Percentiles rank a stretch among this genome's conserved stretches.
Conservation (phyloP, 2,797 vertebrate species). For the Sternotherus odoratus region DNA sequence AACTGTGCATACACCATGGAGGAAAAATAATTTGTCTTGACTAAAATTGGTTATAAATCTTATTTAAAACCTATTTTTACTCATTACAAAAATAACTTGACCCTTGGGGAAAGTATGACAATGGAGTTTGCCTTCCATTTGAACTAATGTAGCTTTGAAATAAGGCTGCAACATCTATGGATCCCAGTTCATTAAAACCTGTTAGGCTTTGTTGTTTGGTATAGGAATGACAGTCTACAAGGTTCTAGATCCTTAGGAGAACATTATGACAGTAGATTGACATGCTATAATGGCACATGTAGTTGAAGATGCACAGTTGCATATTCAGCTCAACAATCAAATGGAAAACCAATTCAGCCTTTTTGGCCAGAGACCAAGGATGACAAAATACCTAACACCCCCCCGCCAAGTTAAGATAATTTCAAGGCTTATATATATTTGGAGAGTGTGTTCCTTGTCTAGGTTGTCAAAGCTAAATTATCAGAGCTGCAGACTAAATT, state of each 20-base stretch:
- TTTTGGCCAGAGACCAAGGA: background rate
- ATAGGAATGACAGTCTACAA: background rate
- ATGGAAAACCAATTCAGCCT: background rate
- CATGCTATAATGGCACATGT: background rate
- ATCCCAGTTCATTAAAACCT: background rate
- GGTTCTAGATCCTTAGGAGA: background rate
- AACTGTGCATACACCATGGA: background rate
- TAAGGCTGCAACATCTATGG: background rate
- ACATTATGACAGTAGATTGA: background rate
- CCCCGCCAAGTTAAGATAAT: slow-evolving; percentile 22
- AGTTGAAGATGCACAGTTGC: background rate
- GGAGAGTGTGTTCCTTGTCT: slow-evolving; percentile 49
- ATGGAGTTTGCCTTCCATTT: background rate
- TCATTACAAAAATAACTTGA: slow-evolving; percentile 25
- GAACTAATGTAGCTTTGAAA: background rate
- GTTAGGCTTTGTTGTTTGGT: background rate
- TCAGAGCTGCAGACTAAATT: slow-evolving; percentile 71
- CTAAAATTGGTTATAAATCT: slow-evolving; percentile 52
- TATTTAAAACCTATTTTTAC: slow-evolving; percentile 16
- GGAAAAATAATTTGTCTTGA: slow-evolving; percentile 44
- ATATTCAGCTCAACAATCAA: background rate
- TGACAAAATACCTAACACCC: background rate
- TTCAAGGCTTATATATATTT: slow-evolving; percentile 27
- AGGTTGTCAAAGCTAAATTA: slow-evolving; percentile 50
- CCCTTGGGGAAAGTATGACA: background rate